A percentile compares a stretch with the other conserved stretches of the same genome.
phyloP scores from a whole-genome alignment of 1,140 invertebrate genomes.

The Aphelinus atriplicis region DNA sequence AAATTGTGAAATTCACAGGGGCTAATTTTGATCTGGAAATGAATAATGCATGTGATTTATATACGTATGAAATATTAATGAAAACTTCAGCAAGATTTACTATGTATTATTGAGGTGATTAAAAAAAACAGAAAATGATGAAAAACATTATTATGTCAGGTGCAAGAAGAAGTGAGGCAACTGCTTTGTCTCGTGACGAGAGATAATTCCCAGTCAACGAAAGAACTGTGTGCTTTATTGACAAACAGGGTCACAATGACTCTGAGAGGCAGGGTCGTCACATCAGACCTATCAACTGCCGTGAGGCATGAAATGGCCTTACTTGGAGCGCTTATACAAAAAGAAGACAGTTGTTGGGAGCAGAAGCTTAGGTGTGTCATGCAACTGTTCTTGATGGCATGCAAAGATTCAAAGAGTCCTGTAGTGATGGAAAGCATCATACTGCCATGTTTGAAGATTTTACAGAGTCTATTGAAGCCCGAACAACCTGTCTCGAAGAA shows the following conservation, averaged over 20 bases:
- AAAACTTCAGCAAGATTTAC: too few relatives aligned
- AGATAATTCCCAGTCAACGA: constrained; percentile 88
- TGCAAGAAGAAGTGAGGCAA: constrained; percentile 87
- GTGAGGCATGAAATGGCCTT: constrained; percentile 89
- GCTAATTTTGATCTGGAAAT: constrained; percentile 2
- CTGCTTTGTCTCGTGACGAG: constrained; percentile 90
- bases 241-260: constrained; percentile 84
- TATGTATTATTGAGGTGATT: too few relatives aligned
- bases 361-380: constrained; percentile 90
- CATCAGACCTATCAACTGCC: constrained; percentile 79
- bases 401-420: constrained; percentile 75
- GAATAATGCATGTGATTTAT: too few relatives aligned
- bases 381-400: constrained; percentile 82
- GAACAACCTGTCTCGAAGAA: constrained; percentile 69
- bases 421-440: constrained; percentile 81
- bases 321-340: constrained; percentile 86
- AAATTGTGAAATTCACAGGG: not conserved
- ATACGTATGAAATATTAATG: too few relatives aligned
- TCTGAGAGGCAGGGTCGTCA: constrained; percentile 74
- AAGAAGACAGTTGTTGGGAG: constrained; percentile 96
- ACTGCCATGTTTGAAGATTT: constrained; percentile 85
- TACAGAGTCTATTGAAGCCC: constrained; percentile 82
- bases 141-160: constrained; percentile 56
- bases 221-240: constrained; percentile 84
- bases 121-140: too few relatives aligned